Percentiles rank a stretch among this genome's conserved stretches.
phyloP scores from a whole-genome alignment of 2,888 invertebrate genomes.

The Xestia xanthographa region DNA sequence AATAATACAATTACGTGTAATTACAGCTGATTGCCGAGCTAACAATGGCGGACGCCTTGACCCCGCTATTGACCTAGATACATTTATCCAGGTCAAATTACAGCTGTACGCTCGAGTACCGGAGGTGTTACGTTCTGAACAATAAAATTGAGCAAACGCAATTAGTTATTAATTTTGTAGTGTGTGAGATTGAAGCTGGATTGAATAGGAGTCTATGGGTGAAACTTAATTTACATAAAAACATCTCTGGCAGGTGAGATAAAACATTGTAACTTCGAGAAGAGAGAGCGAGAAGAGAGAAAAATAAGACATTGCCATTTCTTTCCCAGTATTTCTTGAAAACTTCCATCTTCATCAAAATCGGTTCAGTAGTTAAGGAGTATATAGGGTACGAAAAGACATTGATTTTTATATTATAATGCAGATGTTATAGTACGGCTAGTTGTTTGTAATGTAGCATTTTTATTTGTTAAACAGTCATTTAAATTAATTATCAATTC shows the following conservation, averaged over 20 bases:
- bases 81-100: slow-evolving; percentile 75
- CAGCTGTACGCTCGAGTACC: slow-evolving; percentile 70
- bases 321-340: too few relatives aligned
- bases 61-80: slow-evolving; percentile 79
- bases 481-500: background rate
- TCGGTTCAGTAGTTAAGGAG: too few relatives aligned
- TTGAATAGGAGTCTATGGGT: background rate
- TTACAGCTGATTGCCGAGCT: slow-evolving; percentile 68
- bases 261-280: background rate
- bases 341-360: too few relatives aligned
- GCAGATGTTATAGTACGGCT: background rate
- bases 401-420: too few relatives aligned
- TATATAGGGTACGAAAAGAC: too few relatives aligned
- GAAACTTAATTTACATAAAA: background rate
- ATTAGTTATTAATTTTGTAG: slow-evolving; percentile 35
- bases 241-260: too few relatives aligned
- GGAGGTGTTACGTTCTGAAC: slow-evolving; percentile 54
- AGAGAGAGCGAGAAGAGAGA: background rate
- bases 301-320: background rate
- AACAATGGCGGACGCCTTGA: slow-evolving; percentile 77
- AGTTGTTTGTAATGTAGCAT: slow-evolving; percentile 1
- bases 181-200: slow-evolving; percentile 12
- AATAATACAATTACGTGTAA: slow-evolving; percentile 66
- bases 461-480: background rate
- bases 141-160: slow-evolving; percentile 34